Evolutionary conservation across 92 coral and sea anemone species (phyloP), one percentile per base, ranked within the genome.

Genomic region (Blastomussa wellsi): DNA sequence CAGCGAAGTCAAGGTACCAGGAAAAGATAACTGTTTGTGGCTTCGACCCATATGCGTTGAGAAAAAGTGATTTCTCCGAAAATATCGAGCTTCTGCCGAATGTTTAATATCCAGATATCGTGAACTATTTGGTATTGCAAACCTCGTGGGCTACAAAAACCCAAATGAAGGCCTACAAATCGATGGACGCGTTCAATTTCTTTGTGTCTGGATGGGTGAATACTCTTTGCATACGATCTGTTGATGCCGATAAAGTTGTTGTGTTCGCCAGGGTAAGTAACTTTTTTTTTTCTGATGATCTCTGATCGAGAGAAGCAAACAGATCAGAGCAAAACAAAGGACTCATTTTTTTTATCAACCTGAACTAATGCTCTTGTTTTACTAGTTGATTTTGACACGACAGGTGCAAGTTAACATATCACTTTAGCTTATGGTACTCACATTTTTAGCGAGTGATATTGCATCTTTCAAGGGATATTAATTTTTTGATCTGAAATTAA

Each of bases 91-190:
- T 77, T 36, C 77, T 91, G n/a, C 92, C 92, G 71, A 35, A 52
- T 9, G 31, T 88, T 39, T 80, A 91, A 81, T 88, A 88, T 82
- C 94, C 93, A 11, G 95, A 92, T 32, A 90, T 92, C 62, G 87
- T 89, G 7, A 91, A 88, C 68, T 91, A 91, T 69, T 52, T 85
- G 62, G 89, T 91, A 19, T 39, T 89, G 24, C 92, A 92, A 70
- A 86, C 92, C 38, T 82, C 88, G 28, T 92, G 90, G 92, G 76
- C 55, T 38, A 79, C 89, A 33, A 85, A 78, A n/a, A 74, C 53
- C 35, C 94, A 91, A 76, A 91, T 91, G 92, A 91, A 86, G 71
- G 95, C 91, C 12, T 84, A 72, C 93, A 92, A 92, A 64, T 55
- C 83, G 6, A 53, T 83, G 36, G 95, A 92, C 5, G 93, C 89